phyloP scores from a whole-genome alignment of 2,797 vertebrate species.

The Heliangelus exortis region DNA sequence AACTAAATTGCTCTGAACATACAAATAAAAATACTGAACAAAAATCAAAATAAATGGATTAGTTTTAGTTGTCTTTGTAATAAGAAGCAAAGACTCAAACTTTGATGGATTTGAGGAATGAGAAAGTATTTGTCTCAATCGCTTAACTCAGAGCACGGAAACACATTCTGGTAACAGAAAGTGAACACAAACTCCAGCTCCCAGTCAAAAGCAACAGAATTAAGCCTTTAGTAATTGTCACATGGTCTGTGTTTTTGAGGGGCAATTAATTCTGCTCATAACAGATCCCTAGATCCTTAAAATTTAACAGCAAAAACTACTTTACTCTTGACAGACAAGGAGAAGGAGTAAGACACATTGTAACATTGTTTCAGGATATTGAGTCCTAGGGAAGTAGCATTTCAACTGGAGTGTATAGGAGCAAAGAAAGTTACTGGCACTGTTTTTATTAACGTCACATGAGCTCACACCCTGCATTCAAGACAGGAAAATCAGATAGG shows the following conservation, averaged over 20 bases:
- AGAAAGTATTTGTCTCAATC: not conserved
- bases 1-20: not conserved
- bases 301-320: not conserved
- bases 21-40: not conserved
- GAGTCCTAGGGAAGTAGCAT: not conserved
- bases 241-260: not conserved
- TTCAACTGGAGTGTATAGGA: not conserved
- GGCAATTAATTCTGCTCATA: not conserved
- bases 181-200: not conserved
- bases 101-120: not conserved
- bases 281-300: not conserved
- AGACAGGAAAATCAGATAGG: not conserved
- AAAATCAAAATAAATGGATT: not conserved
- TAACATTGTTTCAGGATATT: not conserved
- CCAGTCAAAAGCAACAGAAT: not conserved
- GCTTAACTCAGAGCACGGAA: not conserved
- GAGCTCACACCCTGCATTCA: not conserved
- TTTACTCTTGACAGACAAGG: not conserved
- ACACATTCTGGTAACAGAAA: not conserved
- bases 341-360: not conserved
- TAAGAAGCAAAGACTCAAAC: not conserved
- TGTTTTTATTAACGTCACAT: not conserved
- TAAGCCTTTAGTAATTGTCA: not conserved
- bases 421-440: not conserved
- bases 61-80: not conserved